Evolutionary conservation across 2,797 vertebrate species (phyloP).

Genomic region (Acanthurus tractus): DNA sequence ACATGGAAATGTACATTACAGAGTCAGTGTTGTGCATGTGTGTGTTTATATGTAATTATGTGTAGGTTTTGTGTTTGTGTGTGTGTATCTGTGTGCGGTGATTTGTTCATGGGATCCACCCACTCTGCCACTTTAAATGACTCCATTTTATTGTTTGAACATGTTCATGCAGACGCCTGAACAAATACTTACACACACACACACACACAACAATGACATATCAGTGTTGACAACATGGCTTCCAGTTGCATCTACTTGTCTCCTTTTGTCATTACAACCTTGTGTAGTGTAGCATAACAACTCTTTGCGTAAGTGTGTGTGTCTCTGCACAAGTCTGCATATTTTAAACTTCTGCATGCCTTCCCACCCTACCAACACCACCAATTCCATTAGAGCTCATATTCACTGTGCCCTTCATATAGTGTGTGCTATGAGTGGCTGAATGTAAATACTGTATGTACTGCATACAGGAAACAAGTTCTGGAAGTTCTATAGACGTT

Average conservation of each 20-base stretch:
- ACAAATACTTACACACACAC: not conserved
- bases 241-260: conserved; percentile 42
- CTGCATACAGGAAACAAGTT: not conserved
- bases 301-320: not conserved
- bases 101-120: conserved; percentile 8
- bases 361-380: not conserved
- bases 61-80: conserved; percentile 2
- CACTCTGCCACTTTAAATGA: not conserved
- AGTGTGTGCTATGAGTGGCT: not conserved
- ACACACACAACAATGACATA: conserved; percentile 22
- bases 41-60: conserved; percentile 4
- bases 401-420: not conserved
- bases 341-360: conserved; percentile 5
- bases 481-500: conserved; percentile 3
- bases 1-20: conserved; percentile 18
- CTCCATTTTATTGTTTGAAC: conserved; percentile 3
- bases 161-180: conserved; percentile 14
- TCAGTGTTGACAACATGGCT: conserved; percentile 43
- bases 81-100: not conserved
- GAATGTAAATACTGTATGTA: conserved; percentile 4
- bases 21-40: conserved; percentile 19
- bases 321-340: not conserved
- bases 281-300: conserved; percentile 28
- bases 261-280: conserved; percentile 22
- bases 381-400: not conserved